These are phyloP conservation scores for Osmerus mordax DNA, from an alignment of 2,113 vertebrate species.

Conservation along the genomic window DNA sequence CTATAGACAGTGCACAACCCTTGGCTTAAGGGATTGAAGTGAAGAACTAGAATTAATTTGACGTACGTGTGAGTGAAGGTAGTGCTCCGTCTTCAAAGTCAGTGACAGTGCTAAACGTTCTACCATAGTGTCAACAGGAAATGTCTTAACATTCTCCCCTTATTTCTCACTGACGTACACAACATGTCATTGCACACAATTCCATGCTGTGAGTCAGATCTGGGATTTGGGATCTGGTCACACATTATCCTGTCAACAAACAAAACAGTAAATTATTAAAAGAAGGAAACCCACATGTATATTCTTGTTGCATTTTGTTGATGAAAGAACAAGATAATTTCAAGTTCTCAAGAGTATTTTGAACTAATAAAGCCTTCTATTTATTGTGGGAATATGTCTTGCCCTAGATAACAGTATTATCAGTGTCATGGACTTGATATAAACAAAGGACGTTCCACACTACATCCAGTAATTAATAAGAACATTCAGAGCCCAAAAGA, in stretches of 20 bases:
- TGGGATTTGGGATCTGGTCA: no score
- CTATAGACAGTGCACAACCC: neutral
- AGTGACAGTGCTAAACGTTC: no score
- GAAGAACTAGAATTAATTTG: no score
- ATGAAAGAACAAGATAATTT: no score
- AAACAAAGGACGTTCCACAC: neutral
- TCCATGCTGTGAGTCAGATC: neutral
- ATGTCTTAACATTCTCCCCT: neutral
- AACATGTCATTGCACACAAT: neutral
- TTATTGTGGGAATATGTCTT: neutral
- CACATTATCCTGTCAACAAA: no score
- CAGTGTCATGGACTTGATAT: neutral
- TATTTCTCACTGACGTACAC: neutral
- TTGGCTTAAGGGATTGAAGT: neutral
- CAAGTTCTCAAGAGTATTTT: no score
- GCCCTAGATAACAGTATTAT: neutral
- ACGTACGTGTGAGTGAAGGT: no score
- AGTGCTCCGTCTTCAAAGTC: no score
- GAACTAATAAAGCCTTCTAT: no score
- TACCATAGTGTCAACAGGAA: conserved; percentile 9
- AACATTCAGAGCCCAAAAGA: neutral
- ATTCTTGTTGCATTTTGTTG: neutral
- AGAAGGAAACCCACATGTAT: neutral
- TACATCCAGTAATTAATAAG: neutral
- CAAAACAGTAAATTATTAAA: no score